Conservation (phyloP, 2,888 invertebrate genomes). For the Machimus rusticus region DNA sequence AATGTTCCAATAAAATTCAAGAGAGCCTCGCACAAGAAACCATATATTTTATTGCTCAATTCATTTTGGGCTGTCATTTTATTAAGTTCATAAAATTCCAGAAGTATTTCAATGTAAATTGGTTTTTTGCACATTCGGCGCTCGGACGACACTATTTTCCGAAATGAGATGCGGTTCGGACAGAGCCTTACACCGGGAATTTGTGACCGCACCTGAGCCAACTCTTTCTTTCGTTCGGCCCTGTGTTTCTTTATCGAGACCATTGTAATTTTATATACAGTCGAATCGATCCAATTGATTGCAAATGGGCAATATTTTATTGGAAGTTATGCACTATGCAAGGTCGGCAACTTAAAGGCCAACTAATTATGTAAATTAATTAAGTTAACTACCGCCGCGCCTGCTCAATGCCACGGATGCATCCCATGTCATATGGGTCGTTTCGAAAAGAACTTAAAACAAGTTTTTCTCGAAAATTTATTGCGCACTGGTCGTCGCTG, state of each 20-base stretch:
- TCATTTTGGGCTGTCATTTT: conserved; percentile 47
- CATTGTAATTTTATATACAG: conserved; percentile 26
- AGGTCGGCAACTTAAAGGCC: conserved; percentile 14
- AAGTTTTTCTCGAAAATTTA: conserved; percentile 33
- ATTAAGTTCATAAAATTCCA: conserved; percentile 46
- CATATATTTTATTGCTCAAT: conserved; percentile 47
- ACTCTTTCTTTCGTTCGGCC: neutral
- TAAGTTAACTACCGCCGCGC: conserved; percentile 7
- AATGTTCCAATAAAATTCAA: conserved; percentile 43
- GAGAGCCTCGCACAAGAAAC: conserved; percentile 23
- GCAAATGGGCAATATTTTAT: conserved; percentile 41
- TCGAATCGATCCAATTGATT: conserved; percentile 40
- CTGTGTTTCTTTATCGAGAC: neutral
- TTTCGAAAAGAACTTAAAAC: conserved; percentile 13
- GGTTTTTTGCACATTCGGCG: conserved; percentile 39
- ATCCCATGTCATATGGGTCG: neutral
- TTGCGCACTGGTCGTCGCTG: neutral
- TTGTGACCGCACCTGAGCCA: conserved; percentile 6
- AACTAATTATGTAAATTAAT: conserved; percentile 41
- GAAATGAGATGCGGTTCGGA: conserved; percentile 6
- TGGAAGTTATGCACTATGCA: conserved; percentile 23
- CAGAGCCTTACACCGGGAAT: neutral
- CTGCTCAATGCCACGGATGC: neutral
- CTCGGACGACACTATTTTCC: neutral
- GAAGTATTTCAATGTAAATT: conserved; percentile 44